phyloP scores from a whole-genome alignment of 2,888 invertebrate species.

The Carcina quercana region DNA sequence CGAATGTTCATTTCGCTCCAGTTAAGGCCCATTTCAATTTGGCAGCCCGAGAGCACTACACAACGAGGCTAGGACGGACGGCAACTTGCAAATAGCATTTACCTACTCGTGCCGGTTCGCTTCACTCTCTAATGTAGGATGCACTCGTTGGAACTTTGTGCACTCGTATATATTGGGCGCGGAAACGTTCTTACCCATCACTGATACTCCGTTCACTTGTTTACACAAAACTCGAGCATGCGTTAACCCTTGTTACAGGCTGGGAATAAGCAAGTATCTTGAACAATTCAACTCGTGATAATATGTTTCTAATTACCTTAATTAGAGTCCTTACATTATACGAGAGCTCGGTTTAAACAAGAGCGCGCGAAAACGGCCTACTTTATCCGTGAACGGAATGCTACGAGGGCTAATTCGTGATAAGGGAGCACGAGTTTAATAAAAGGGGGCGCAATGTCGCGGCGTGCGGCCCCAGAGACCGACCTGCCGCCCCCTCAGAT shows the following conservation, averaged over 20 bases:
- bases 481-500: constrained; percentile 35
- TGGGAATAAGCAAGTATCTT: constrained; percentile 22
- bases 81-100: constrained; percentile 62
- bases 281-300: constrained; percentile 39
- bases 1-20: constrained; percentile 46
- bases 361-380: constrained; percentile 52
- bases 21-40: constrained; percentile 58
- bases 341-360: constrained; percentile 57
- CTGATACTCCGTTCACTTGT: constrained; percentile 15
- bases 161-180: constrained; percentile 25
- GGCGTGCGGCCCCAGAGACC: constrained; percentile 30
- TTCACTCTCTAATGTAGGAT: constrained; percentile 38
- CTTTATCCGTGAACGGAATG: constrained; percentile 59
- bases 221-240: constrained; percentile 6
- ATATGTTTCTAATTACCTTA: constrained; percentile 61
- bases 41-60: constrained; percentile 47
- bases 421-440: constrained; percentile 59
- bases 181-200: constrained; percentile 22
- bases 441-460: constrained; percentile 52
- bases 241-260: constrained; percentile 14
- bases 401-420: constrained; percentile 59
- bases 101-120: constrained; percentile 39
- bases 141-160: constrained; percentile 36
- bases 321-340: constrained; percentile 57
- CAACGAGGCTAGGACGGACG: constrained; percentile 36